Conservation (phyloP, 2,888 invertebrate species). For the Disparrhopalites patrizii region DNA sequence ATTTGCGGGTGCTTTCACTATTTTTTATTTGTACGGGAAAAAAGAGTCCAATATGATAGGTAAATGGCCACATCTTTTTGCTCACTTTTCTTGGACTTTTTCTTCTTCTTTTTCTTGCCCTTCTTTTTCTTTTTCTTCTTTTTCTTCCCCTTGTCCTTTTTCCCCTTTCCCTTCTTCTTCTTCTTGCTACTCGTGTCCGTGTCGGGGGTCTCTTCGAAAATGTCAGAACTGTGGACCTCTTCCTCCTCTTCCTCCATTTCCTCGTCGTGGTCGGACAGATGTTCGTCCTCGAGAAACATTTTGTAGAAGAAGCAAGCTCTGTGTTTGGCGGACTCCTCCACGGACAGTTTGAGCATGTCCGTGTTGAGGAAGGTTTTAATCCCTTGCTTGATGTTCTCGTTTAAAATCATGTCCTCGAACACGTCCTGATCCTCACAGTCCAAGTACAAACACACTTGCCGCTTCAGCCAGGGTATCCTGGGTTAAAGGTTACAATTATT, state of each 20-base stretch:
- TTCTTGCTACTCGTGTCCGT: slow-evolving; percentile 30
- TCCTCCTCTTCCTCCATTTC: slow-evolving; percentile 31
- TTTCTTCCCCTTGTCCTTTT: slow-evolving; percentile 20
- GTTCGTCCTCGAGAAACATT: slow-evolving; percentile 33
- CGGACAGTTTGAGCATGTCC: slow-evolving; percentile 27
- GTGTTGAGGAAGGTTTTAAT: slow-evolving; percentile 30
- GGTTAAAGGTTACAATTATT: too few relatives aligned
- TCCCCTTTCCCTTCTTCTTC: slow-evolving; percentile 24
- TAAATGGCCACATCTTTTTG: not conserved
- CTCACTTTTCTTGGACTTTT: slow-evolving; percentile 39
- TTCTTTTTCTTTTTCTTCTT: slow-evolving; percentile 21
- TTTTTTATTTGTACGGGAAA: not conserved
- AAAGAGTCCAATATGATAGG: too few relatives aligned
- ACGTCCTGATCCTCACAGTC: slow-evolving; percentile 58
- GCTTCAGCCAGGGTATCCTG: slow-evolving; percentile 62
- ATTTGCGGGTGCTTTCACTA: too few relatives aligned
- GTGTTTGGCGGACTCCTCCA: slow-evolving; percentile 29
- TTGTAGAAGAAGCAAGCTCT: slow-evolving; percentile 39
- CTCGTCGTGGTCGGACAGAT: slow-evolving; percentile 14
- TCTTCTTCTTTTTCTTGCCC: slow-evolving; percentile 31
- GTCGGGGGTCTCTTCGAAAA: not conserved
- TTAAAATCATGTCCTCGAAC: slow-evolving; percentile 60
- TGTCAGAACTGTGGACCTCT: slow-evolving; percentile 20
- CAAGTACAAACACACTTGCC: slow-evolving; percentile 59
- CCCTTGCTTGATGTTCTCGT: slow-evolving; percentile 54